Base-by-base conservation (phyloP, 2,113 vertebrate genomes). In the Gopherus evgoodei region DNA sequence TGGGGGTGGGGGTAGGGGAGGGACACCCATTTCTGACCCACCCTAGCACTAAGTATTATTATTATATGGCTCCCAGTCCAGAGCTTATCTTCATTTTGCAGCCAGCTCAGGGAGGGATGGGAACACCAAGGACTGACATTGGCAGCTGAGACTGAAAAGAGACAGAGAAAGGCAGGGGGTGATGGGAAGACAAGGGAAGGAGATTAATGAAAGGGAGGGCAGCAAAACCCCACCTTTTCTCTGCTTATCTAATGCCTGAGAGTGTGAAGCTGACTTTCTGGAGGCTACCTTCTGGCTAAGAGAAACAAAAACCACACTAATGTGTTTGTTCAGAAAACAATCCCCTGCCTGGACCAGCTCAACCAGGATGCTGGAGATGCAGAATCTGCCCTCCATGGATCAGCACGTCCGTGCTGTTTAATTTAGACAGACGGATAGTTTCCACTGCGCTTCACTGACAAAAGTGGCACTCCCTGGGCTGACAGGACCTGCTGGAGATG, bases 281-380 rank as follows among this genome's bases (percentile, higher is more conserved):
- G 81, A 62, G 54, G 38, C 0, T 4, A 80, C 86, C 42, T 84
- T 57, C 78, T 38, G 50, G 50, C 25, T 54, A 69, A 42, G 27
- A n/a, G 35, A 87, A 87, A 72, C 2, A 29, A 35, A 52, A 81
- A 56, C 21, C 21, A 69, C 87, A 69, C 79, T 88, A 69, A 59
- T 56, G 72, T 84, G 91, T 88, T 92, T 92, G 86, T 31, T 92
- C 91, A 88, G 81, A 88, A 88, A 92, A 88, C 86, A 88, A 76
- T 47, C 72, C 53, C 79, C 42, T 9, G 13, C 69, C 57, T 50
- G 62, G 69, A 50, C 31, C 22, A 13, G 72, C 56, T 49, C 84
- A 7, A 11, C 22, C 50, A 31, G 82, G 84, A 88, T 54, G 78
- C 75, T 31, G 83, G 42, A 92, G 86, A 72, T 31, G 16, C 9